Base-by-base conservation (phyloP, 2,113 vertebrate genomes). In the Caranx ignobilis region DNA sequence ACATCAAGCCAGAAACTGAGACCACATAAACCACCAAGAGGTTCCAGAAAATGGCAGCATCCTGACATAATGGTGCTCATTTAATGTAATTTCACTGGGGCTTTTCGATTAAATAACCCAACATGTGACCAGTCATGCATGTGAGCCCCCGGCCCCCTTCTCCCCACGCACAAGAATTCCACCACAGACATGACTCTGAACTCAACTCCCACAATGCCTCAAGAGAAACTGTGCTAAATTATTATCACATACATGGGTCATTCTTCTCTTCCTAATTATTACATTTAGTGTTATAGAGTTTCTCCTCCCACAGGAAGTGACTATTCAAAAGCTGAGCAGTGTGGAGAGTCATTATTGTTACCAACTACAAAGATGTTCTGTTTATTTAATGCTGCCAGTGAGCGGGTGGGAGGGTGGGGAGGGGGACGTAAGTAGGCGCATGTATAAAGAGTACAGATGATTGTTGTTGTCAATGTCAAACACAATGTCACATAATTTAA, bases 51-150 rank as follows among this genome's bases (percentile, higher is more conserved):
- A 81, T 47, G 18, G 35, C 43, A 59, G 37, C 68, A 35, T 63
- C 47, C 32, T 15, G 34, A 57, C 69, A 74, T 32, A 67, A 67
- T 5, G 54, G 26, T 18, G 32, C 19, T 78, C 63, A 73, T 48
- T 82, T 70, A 52, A 75, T 41, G 47, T 8, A 64, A 65, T 79
- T 74, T 64, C 61, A 66, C 63, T 18, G 26, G 31, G 48, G 56
- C 50, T 69, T 78, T 57, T 61, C 74, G 69, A 74, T 81, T 68
- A 76, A 82, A 87, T 85, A 87, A 84, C 57, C 19, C 75, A 79
- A 57, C 85, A 77, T 86, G 71, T 92, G 88, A 91, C 79, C 70
- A 32, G 41, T 62, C 13, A 75, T 50, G 32, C 91, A 86, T 89
- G 85, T 87, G 90, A 91, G 79, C 64, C 18, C 43, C 63, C 56